Evolutionary conservation across 2,113 vertebrate genomes (phyloP), one percentile per base, ranked within the genome.

Genomic region (Apistogramma diplotaenia): DNA sequence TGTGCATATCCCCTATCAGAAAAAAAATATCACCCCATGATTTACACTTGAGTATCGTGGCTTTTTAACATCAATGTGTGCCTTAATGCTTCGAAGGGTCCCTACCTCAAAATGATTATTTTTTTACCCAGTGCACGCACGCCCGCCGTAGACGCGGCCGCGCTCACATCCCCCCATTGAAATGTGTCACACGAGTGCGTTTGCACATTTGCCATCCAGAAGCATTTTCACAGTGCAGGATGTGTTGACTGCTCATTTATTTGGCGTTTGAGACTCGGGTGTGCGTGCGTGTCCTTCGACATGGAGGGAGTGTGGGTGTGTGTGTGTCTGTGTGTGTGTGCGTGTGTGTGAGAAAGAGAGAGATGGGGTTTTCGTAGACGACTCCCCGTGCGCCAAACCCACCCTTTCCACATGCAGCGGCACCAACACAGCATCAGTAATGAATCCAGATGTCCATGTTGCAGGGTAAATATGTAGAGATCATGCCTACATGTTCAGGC

Each of bases 151-250:
- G 73, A 81, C 89, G 74, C 83, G 55, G 57, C 58, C 87, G 73
- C 79, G 79, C 82, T 58, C 78, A 19, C 35, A 18, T 23, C 29
- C 27, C 75, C 10, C 56, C 53, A 91, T 85, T 92, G 86, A 93
- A 91, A 94, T 92, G 93, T 93, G 91, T 87, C 93, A 92, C 92
- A 82, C 90, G 90, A 81, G 80, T 77, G 87, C 90, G 54, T 90
- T 87, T 88, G 85, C 90, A 86, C 82, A 83, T 86, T 61, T 73
- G 51, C 31, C 87, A 72, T 27, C 53, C 54, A 79, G 85, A 76
- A 58, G 76, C 56, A 3, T 83, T 81, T 87, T 82, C 78, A 73
- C 67, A 58, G 79, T 55, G 46, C 84, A 77, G 70, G 77, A 81
- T 77, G 80, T 81, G 67, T 74, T 84, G 81, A 72, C 78, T 71